Conservation (phyloP, 2,797 vertebrate genomes). For the Hyperoplus lanceolatus region DNA sequence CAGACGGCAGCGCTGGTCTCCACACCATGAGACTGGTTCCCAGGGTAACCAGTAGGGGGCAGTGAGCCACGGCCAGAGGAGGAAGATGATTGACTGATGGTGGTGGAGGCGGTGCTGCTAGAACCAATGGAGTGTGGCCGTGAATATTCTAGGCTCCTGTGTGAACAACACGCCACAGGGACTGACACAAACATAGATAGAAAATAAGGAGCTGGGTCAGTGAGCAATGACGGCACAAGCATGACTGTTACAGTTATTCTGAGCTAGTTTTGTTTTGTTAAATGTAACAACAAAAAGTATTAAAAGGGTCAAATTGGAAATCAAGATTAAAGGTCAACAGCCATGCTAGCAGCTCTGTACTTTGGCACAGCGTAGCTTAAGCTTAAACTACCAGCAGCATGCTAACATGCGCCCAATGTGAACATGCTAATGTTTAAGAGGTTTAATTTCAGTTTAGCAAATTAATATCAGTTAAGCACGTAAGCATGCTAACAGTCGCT, state of each 20-base stretch:
- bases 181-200: slow-evolving; percentile 77
- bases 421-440: slow-evolving; percentile 3
- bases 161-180: slow-evolving; percentile 82
- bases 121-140: slow-evolving; percentile 86
- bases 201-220: slow-evolving; percentile 29
- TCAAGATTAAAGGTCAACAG: background rate
- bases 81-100: slow-evolving; percentile 84
- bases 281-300: background rate
- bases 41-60: slow-evolving; percentile 74
- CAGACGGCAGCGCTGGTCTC: slow-evolving; percentile 53
- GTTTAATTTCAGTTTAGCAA: background rate
- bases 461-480: background rate
- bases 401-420: background rate
- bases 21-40: slow-evolving; percentile 61
- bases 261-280: background rate
- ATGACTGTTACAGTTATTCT: slow-evolving; percentile 5
- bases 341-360: background rate
- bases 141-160: slow-evolving; percentile 77
- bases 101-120: slow-evolving; percentile 81
- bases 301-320: background rate
- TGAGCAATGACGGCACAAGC: slow-evolving; percentile 39
- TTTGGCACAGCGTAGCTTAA: background rate
- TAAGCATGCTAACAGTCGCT: background rate
- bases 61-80: slow-evolving; percentile 87
- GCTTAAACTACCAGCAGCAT: background rate